phyloP scores from a whole-genome alignment of 2,888 invertebrate species.

The Microctonus brassicae region DNA sequence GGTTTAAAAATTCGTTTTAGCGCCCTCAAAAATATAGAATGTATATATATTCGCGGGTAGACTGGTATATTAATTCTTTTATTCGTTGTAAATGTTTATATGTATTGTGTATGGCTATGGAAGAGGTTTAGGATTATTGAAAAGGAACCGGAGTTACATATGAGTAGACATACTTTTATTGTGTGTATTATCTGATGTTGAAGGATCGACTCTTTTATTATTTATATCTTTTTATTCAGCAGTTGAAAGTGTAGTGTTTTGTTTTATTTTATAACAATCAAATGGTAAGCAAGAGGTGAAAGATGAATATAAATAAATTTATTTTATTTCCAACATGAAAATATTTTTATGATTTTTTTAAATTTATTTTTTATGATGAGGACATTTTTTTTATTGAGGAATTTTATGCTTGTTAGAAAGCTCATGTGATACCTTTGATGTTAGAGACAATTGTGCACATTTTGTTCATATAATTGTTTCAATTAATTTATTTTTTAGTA shows the following conservation, averaged over 20 bases:
- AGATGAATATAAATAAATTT: neutral
- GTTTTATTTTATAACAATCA: too few species aligned
- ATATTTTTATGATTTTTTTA: too few species aligned
- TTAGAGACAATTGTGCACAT: too few species aligned
- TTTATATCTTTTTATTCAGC: neutral
- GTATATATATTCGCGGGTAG: conserved; percentile 26
- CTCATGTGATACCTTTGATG: too few species aligned
- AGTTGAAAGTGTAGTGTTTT: too few species aligned
- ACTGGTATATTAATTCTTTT: neutral
- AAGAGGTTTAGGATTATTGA: conserved; percentile 33
- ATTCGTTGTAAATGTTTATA: neutral
- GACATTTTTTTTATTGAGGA: too few species aligned
- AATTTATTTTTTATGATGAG: too few species aligned
- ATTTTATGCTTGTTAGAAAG: too few species aligned
- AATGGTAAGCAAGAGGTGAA: too few species aligned
- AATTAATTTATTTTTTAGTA: too few species aligned
- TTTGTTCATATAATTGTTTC: too few species aligned
- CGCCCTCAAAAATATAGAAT: conserved; percentile 11
- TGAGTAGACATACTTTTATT: neutral
- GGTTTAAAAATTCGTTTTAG: neutral
- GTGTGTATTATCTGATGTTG: conserved; percentile 5
- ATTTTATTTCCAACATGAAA: neutral
- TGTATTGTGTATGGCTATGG: neutral
- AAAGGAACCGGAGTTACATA: conserved; percentile 45
- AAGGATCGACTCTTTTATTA: conserved; percentile 20